These are phyloP conservation scores for Phaethon lepturus DNA, from an alignment of 2,113 vertebrate genomes.

Conservation along the genomic window DNA sequence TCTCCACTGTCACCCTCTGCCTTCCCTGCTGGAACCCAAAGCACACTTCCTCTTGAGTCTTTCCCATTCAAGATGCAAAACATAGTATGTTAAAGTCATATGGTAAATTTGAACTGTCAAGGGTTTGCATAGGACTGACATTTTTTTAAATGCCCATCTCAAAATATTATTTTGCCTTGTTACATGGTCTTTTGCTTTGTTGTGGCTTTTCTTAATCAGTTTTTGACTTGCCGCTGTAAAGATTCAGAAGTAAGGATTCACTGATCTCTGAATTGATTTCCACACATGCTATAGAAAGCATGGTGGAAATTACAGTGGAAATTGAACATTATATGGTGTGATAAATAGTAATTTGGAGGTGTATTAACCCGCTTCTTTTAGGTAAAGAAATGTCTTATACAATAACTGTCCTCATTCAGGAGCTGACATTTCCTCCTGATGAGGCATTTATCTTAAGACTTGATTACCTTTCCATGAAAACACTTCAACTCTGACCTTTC, in stretches of 20 bases:
- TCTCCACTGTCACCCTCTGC: background rate
- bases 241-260: slow-evolving; percentile 57
- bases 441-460: slow-evolving; percentile 55
- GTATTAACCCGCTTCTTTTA: slow-evolving; percentile 74
- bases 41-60: background rate
- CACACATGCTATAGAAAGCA: slow-evolving; percentile 39
- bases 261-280: slow-evolving; percentile 71
- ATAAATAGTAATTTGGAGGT: slow-evolving; percentile 75
- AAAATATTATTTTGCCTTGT: background rate
- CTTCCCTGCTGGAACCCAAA: background rate
- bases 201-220: slow-evolving; percentile 53
- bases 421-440: slow-evolving; percentile 67
- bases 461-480: slow-evolving; percentile 69
- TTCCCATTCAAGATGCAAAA: background rate
- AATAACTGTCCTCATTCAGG: slow-evolving; percentile 57
- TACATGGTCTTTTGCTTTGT: background rate
- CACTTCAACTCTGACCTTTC: slow-evolving; percentile 71
- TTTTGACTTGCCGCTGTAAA: slow-evolving; percentile 55
- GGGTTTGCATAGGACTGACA: background rate
- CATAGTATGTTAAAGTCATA: background rate
- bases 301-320: slow-evolving; percentile 68
- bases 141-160: background rate
- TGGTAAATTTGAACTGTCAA: background rate
- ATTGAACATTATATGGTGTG: slow-evolving; percentile 55
- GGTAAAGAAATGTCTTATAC: slow-evolving; percentile 70